Evolutionary conservation across 64 coral and sea anemone genomes (phyloP).

Genomic region (Montipora capricornis): DNA sequence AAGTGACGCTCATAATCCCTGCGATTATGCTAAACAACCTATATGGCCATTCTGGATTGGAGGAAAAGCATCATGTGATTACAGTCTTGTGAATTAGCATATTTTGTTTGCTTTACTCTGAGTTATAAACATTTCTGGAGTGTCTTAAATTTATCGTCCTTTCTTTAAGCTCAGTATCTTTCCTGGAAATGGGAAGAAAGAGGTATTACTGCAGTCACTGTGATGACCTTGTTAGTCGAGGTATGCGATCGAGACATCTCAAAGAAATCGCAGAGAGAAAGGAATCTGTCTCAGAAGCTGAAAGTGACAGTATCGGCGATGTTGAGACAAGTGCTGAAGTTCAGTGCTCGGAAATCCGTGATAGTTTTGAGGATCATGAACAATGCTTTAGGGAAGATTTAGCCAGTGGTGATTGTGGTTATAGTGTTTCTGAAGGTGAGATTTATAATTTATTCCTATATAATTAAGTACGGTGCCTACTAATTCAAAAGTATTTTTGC

Average conservation of each 20-base stretch:
- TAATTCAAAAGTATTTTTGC: too few relatives aligned
- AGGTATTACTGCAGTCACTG: slow-evolving; percentile 20
- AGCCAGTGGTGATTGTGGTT: background rate
- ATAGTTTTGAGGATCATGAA: slow-evolving; percentile 1
- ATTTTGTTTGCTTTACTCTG: background rate
- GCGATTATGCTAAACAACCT: too few relatives aligned
- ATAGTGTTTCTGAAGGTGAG: slow-evolving; percentile 8
- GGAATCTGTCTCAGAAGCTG: background rate
- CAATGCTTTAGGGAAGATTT: slow-evolving; percentile 8
- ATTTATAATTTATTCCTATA: background rate
- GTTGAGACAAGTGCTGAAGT: slow-evolving; percentile 5
- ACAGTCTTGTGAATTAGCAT: too few relatives aligned
- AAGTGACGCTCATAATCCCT: too few relatives aligned
- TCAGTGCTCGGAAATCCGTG: background rate
- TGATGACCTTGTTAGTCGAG: background rate
- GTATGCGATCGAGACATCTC: background rate
- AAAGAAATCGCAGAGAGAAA: background rate
- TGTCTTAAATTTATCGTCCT: background rate
- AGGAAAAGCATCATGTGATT: too few relatives aligned
- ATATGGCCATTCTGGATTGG: too few relatives aligned
- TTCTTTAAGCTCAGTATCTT: background rate
- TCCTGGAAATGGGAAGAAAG: slow-evolving; percentile 10
- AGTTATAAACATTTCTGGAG: background rate
- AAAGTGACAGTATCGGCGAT: background rate
- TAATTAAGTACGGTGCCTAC: too few relatives aligned